These are phyloP conservation scores for Conus betulinus DNA, from an alignment of 1,140 invertebrate species.

Conservation along the genomic window DNA sequence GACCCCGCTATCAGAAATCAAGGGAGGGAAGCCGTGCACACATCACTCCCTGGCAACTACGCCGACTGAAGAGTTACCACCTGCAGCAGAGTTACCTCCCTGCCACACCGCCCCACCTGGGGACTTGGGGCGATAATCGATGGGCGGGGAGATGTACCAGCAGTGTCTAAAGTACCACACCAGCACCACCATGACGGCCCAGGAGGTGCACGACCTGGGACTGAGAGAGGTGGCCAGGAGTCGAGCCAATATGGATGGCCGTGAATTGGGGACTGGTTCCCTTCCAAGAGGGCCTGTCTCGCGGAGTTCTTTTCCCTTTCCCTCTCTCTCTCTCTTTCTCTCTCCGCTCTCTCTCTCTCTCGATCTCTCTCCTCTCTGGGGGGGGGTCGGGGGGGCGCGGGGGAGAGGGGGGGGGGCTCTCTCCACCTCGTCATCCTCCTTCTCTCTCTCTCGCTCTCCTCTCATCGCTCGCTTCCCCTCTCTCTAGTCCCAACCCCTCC, in stretches of 20 bases:
- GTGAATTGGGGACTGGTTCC: conserved; percentile 34
- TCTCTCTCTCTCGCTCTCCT: too few relatives aligned
- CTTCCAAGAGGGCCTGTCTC: too few relatives aligned
- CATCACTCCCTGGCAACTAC: background rate
- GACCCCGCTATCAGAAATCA: background rate
- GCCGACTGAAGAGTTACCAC: background rate
- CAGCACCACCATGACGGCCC: conserved; percentile 65
- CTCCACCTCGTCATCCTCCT: too few relatives aligned
- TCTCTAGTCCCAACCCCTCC: too few relatives aligned
- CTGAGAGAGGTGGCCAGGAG: conserved; percentile 74
- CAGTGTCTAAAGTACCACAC: conserved; percentile 74
- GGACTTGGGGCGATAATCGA: conserved; percentile 66
- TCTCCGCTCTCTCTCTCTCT: too few relatives aligned
- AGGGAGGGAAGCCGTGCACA: background rate
- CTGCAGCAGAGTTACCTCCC: conserved; percentile 64
- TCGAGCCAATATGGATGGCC: conserved; percentile 70
- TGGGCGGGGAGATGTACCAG: conserved; percentile 70
- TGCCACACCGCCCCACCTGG: conserved; percentile 58
- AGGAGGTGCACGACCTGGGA: conserved; percentile 74
- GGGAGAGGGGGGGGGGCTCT: too few relatives aligned
- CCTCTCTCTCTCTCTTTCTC: too few relatives aligned
- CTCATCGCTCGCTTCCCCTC: too few relatives aligned
- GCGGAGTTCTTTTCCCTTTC: too few relatives aligned
- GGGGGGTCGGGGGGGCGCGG: too few relatives aligned
- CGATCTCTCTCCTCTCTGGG: too few relatives aligned